These are phyloP conservation scores for Dicrurus megarhynchus DNA, from an alignment of 2,113 vertebrate species.

Conservation along the genomic window DNA sequence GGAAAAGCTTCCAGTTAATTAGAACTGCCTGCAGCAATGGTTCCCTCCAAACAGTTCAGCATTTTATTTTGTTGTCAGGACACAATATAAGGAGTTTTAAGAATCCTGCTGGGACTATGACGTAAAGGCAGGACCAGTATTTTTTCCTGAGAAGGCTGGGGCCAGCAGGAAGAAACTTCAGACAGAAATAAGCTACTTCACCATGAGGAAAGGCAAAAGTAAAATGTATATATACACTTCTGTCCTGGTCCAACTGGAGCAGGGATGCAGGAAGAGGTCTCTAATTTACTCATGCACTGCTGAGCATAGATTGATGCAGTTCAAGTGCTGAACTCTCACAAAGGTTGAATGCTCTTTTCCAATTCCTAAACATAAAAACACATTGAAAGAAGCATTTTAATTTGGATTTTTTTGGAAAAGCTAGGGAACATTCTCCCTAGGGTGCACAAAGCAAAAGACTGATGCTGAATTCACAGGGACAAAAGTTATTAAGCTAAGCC, in stretches of 20 bases:
- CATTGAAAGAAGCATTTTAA: neutral
- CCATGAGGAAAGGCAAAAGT: neutral
- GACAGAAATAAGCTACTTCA: neutral
- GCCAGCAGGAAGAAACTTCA: neutral
- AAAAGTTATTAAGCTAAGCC: neutral
- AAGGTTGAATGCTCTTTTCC: neutral
- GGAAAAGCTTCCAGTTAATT: conserved; percentile 18
- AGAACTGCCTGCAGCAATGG: conserved; percentile 1
- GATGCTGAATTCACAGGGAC: neutral
- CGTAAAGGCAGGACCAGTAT: neutral
- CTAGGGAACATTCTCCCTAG: neutral
- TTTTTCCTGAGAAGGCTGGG: neutral
- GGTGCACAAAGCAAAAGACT: neutral
- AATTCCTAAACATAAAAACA: neutral
- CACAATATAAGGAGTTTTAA: neutral
- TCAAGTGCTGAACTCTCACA: neutral
- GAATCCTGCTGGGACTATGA: conserved; percentile 11
- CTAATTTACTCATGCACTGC: neutral
- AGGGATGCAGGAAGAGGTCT: neutral
- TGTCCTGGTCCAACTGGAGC: neutral
- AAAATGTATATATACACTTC: neutral
- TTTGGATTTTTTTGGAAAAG: neutral
- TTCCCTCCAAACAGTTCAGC: neutral
- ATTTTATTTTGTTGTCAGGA: conserved; percentile 26
- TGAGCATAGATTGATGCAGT: accelerated